phyloP scores from a whole-genome alignment of 1,140 invertebrate genomes.

The Lysiphlebus fabarum region DNA sequence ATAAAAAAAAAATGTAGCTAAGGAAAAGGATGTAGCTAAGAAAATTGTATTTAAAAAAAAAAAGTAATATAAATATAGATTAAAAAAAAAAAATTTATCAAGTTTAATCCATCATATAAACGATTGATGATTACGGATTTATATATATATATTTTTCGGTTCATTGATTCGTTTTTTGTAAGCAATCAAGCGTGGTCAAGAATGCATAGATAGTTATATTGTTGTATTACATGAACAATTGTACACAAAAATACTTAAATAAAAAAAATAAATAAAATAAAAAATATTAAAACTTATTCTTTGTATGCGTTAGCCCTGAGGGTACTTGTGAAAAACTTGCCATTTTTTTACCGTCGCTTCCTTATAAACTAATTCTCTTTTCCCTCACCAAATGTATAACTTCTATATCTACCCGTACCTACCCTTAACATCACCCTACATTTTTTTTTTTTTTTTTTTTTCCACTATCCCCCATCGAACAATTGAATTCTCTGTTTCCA shows the following conservation, averaged over 20 bases:
- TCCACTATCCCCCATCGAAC: conserved; percentile 36
- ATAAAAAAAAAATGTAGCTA: no score
- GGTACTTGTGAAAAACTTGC: conserved; percentile 27
- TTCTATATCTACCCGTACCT: conserved; percentile 19
- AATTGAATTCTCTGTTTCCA: conserved; percentile 58
- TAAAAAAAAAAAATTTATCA: conserved; percentile 8
- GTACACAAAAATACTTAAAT: not conserved
- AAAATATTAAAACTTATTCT: conserved; percentile 8
- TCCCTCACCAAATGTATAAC: conserved; percentile 25
- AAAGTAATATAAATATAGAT: no score
- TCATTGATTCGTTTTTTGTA: conserved; percentile 22
- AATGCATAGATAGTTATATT: conserved; percentile 4
- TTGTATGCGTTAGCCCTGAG: conserved; percentile 18
- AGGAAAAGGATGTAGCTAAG: no score
- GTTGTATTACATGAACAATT: not conserved
- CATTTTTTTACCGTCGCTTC: conserved; percentile 46
- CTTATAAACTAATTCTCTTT: conserved; percentile 54
- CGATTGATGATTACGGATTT: conserved; percentile 23
- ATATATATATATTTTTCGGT: conserved; percentile 29
- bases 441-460: no score
- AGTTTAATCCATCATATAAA: not conserved
- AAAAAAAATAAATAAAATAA: conserved; percentile 4
- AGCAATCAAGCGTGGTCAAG: conserved; percentile 22
- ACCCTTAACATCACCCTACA: conserved; percentile 25
- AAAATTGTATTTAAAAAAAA: no score